phyloP scores from a whole-genome alignment of 2,113 vertebrate genomes.

The Cephalopterus ornatus region DNA sequence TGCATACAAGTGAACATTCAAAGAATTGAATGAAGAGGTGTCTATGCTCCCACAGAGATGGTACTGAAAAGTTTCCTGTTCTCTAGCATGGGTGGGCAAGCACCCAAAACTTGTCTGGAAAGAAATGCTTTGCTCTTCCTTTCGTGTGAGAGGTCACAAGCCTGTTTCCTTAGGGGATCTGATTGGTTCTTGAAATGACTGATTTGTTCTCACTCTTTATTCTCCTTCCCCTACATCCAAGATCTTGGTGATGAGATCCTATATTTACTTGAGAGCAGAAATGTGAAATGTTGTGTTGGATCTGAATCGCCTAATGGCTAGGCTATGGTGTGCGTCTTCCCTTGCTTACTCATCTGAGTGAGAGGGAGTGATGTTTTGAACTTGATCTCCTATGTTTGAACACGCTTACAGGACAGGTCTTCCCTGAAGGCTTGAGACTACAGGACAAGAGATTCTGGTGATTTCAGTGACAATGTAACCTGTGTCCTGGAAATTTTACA shows the following conservation, averaged over 20 bases:
- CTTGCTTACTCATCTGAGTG: not conserved
- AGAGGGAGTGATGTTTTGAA: not conserved
- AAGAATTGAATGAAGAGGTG: not conserved
- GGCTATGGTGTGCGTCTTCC: not conserved
- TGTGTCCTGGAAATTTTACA: not conserved
- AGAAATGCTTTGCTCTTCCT: not conserved
- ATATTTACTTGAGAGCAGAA: not conserved
- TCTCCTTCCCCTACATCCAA: not conserved
- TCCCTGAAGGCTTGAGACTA: not conserved
- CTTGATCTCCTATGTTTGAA: not conserved
- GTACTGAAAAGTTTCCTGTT: not conserved
- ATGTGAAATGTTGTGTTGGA: not conserved
- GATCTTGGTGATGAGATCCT: not conserved
- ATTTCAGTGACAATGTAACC: not conserved
- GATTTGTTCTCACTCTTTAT: not conserved
- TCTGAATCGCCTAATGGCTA: not conserved
- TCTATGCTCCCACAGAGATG: not conserved
- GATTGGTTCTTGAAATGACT: not conserved
- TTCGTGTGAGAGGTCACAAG: not conserved
- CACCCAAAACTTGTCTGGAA: not conserved
- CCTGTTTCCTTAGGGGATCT: not conserved
- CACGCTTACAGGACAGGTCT: rapidly evolving
- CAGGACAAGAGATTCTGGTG: not conserved
- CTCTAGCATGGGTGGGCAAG: not conserved
- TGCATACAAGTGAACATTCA: not conserved